These are phyloP conservation scores for Cephus cinctus DNA, from an alignment of 1,140 invertebrate species.

Conservation along the genomic window DNA sequence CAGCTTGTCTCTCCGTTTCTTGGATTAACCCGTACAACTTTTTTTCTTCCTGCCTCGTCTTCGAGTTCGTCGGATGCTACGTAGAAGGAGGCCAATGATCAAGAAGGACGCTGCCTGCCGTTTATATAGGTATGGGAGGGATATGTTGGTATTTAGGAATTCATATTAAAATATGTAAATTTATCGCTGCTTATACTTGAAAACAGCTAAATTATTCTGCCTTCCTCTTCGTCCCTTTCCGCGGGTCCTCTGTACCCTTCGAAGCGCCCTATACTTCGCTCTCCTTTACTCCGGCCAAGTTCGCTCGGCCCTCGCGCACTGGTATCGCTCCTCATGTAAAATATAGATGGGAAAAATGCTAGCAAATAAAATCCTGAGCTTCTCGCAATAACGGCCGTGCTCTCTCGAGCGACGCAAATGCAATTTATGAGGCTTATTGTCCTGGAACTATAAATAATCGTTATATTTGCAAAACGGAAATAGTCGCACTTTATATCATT, in stretches of 20 bases:
- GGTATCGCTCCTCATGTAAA: neutral
- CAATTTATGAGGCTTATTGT: constrained; percentile 38
- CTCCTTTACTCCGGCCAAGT: neutral
- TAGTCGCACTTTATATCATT: too few relatives aligned
- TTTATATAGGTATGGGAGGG: neutral
- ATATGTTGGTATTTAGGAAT: constrained; percentile 20
- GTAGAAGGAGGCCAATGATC: too few relatives aligned
- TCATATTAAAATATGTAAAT: constrained; percentile 31
- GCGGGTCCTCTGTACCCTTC: too few relatives aligned
- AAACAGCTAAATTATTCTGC: constrained; percentile 30
- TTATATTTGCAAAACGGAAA: constrained; percentile 27
- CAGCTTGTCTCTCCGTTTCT: too few relatives aligned
- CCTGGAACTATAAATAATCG: constrained; percentile 33
- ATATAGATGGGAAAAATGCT: too few relatives aligned
- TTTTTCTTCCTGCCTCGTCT: too few relatives aligned
- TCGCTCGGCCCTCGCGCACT: neutral
- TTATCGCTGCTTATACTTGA: constrained; percentile 24
- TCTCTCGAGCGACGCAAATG: constrained; percentile 23
- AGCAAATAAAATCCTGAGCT: too few relatives aligned
- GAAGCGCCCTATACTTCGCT: constrained; percentile 1
- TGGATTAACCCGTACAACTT: too few relatives aligned
- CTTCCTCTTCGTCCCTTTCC: constrained; percentile 20
- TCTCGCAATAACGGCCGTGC: constrained; percentile 23
- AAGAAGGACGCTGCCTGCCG: too few relatives aligned
- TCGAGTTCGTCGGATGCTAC: too few relatives aligned